Conservation (phyloP, 2,113 vertebrate species). For the Macaca fascicularis region DNA sequence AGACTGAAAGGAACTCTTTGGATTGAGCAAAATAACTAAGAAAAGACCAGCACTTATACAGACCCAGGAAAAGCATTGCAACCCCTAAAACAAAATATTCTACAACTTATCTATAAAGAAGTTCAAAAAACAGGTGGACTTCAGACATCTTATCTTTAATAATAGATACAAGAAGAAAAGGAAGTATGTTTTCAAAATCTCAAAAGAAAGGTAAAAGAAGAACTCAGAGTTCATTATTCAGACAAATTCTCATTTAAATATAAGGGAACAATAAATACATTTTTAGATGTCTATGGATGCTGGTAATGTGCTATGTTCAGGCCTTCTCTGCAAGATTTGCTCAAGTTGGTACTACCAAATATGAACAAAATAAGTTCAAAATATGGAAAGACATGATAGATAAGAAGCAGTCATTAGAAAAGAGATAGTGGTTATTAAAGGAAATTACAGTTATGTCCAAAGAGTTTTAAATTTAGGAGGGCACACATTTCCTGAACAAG, state of each 20-base stretch:
- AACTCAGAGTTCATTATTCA: background rate
- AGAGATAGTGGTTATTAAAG: background rate
- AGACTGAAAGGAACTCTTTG: background rate
- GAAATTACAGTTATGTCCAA: background rate
- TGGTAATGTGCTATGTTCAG: background rate
- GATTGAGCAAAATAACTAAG: background rate
- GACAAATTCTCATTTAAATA: background rate
- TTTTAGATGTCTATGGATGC: background rate
- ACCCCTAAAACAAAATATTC: background rate
- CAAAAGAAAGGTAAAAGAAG: background rate
- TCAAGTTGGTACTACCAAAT: background rate
- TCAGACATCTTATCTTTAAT: background rate
- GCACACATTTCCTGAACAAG: background rate
- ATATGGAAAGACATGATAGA: background rate
- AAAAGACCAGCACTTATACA: background rate
- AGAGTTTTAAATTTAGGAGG: constrained; percentile 14
- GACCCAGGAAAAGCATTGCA: background rate
- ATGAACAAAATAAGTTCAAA: background rate
- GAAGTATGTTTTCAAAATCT: background rate
- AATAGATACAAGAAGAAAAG: background rate
- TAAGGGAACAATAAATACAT: background rate
- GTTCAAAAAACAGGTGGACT: background rate
- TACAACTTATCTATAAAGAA: background rate
- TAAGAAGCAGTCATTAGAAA: background rate
- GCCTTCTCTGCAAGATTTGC: background rate